phyloP scores from a whole-genome alignment of 1,140 invertebrate genomes.

The Drosophila guanche region DNA sequence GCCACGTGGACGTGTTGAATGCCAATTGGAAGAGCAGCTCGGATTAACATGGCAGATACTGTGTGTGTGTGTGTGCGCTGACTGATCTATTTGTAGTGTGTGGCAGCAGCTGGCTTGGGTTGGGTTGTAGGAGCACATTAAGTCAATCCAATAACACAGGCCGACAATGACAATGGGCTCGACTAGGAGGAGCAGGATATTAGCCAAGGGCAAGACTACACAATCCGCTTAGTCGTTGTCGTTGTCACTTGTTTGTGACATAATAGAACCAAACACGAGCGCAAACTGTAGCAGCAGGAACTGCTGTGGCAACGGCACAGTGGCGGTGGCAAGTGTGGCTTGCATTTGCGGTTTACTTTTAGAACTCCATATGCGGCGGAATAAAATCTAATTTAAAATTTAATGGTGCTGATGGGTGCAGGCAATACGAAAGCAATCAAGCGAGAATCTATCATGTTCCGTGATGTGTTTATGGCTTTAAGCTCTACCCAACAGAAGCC shows the following conservation, averaged over 20 bases:
- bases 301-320: neutral
- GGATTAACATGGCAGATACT: constrained; percentile 2
- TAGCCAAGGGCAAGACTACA: constrained; percentile 22
- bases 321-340: neutral
- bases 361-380: constrained; percentile 27
- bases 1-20: constrained; percentile 31
- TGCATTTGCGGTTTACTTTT: constrained; percentile 20
- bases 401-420: constrained; percentile 47
- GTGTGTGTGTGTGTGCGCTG: constrained; percentile 25
- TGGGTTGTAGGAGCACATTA: constrained; percentile 9
- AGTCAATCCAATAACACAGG: constrained; percentile 56
- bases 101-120: constrained; percentile 5
- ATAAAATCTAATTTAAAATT: constrained; percentile 44
- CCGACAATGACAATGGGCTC: too few species aligned
- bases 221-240: constrained; percentile 45
- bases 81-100: constrained; percentile 38
- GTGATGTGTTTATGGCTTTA: too few species aligned
- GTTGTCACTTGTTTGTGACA: constrained; percentile 34
- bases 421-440: too few species aligned
- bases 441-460: too few species aligned
- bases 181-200: constrained; percentile 20
- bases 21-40: constrained; percentile 23
- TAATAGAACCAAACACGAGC: constrained; percentile 11
- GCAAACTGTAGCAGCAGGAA: neutral
- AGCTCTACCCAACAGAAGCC: too few species aligned